Percentiles rank a stretch among this genome's conserved stretches.
These are phyloP conservation scores for Tineola bisselliella DNA, from an alignment of 2,888 invertebrate species.

Conservation along the genomic window DNA sequence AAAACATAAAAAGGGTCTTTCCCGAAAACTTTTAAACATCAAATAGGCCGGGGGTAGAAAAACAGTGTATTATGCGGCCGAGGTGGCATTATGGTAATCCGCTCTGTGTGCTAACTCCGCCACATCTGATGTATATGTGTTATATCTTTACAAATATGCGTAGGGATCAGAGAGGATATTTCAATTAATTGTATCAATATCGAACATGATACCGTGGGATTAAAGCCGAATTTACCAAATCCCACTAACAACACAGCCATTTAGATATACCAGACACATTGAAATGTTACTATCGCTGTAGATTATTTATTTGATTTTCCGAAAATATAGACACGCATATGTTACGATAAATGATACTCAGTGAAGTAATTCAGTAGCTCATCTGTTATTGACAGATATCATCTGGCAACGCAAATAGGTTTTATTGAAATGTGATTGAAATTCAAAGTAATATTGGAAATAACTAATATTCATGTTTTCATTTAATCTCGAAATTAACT, in stretches of 20 bases:
- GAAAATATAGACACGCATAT: background rate
- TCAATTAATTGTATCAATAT: background rate
- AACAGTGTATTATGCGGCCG: conserved; percentile 10
- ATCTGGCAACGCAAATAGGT: background rate
- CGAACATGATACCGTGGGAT: background rate
- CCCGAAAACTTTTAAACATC: conserved; percentile 7
- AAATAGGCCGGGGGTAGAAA: conserved; percentile 9
- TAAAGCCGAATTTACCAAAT: background rate
- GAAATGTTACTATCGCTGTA: background rate
- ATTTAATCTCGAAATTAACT: no score
- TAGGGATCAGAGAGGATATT: background rate
- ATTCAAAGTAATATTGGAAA: background rate
- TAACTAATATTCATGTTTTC: background rate
- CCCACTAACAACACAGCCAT: no score
- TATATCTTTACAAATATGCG: background rate
- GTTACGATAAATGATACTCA: background rate
- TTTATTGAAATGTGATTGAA: background rate
- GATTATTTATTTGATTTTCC: background rate
- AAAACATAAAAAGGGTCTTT: conserved; percentile 10
- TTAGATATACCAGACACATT: no score
- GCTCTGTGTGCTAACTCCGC: conserved; percentile 1
- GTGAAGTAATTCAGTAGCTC: background rate
- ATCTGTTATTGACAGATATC: background rate
- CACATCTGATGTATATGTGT: background rate
- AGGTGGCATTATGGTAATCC: conserved; percentile 11